Evolutionary conservation across 1,140 invertebrate genomes (phyloP).

Genomic region (Drosophila carrolli): DNA sequence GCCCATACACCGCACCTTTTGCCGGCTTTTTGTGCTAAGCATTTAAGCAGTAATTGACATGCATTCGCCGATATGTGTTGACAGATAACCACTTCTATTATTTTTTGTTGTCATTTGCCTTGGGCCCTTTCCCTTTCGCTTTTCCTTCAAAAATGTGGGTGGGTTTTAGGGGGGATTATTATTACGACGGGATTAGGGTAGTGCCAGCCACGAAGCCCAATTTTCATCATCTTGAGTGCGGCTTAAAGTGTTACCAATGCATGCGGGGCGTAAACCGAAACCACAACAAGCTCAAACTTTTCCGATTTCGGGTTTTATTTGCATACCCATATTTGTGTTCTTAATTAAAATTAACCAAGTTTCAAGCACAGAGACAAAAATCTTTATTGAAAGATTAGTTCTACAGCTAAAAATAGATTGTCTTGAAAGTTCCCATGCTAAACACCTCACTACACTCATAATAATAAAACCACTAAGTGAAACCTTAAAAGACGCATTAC

Average conservation of each 20-base stretch:
- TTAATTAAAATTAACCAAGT: slow-evolving; percentile 7
- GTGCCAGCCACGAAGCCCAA: slow-evolving; percentile 24
- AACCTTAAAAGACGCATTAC: slow-evolving; percentile 25
- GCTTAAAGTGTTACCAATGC: slow-evolving; percentile 26
- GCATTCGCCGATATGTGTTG: slow-evolving; percentile 76
- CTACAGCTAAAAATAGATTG: neutral
- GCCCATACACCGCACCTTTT: slow-evolving; percentile 32
- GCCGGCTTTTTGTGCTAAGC: slow-evolving; percentile 72
- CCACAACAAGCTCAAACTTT: slow-evolving; percentile 9
- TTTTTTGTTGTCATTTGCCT: slow-evolving; percentile 10
- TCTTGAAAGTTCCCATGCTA: neutral
- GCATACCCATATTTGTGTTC: neutral
- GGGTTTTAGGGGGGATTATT: slow-evolving; percentile 21
- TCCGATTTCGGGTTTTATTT: slow-evolving; percentile 10
- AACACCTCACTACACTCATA: neutral
- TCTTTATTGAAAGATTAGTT: neutral
- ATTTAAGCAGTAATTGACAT: slow-evolving; percentile 81
- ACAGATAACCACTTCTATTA: slow-evolving; percentile 62
- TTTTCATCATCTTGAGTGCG: slow-evolving; percentile 49
- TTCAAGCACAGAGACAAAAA: neutral
- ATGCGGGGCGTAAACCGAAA: slow-evolving; percentile 2
- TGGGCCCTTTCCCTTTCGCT: slow-evolving; percentile 34
- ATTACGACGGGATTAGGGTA: slow-evolving; percentile 39
- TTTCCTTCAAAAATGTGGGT: slow-evolving; percentile 5
- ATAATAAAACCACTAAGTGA: slow-evolving; percentile 7